Evolutionary conservation across 2,888 invertebrate genomes (phyloP).

Genomic region (Protophormia terraenovae): DNA sequence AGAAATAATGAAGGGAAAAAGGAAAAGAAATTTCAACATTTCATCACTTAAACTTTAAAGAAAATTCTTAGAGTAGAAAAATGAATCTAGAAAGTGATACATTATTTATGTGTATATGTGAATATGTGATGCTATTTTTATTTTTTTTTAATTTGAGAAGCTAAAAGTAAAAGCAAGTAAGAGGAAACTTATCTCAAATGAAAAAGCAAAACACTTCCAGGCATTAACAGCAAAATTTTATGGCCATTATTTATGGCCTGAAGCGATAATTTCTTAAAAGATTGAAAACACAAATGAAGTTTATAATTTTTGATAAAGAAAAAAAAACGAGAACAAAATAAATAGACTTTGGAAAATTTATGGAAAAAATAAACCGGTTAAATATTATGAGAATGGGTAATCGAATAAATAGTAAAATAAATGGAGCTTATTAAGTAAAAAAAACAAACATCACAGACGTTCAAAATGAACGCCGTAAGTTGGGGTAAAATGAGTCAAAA

Average conservation of each 20-base stretch:
- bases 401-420: background rate
- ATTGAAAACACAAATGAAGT: background rate
- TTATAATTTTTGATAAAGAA: background rate
- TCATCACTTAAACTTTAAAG: background rate
- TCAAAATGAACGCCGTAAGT: too few species aligned
- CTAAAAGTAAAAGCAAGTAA: background rate
- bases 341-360: too few species aligned
- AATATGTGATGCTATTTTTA: background rate
- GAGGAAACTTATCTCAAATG: background rate
- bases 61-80: background rate
- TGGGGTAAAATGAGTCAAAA: too few species aligned
- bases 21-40: background rate
- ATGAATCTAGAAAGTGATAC: background rate
- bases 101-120: background rate
- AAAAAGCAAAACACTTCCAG: background rate
- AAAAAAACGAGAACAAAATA: too few species aligned
- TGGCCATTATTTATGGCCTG: constrained; percentile 19
- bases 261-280: constrained; percentile 14
- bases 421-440: too few species aligned
- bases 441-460: too few species aligned
- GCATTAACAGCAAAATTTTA: background rate
- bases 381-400: background rate
- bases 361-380: background rate
- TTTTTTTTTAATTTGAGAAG: background rate
- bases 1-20: background rate